Percentiles rank a stretch among this genome's conserved stretches.
phyloP scores from a whole-genome alignment of 2,113 vertebrate species.

The Oryzias javanicus region DNA sequence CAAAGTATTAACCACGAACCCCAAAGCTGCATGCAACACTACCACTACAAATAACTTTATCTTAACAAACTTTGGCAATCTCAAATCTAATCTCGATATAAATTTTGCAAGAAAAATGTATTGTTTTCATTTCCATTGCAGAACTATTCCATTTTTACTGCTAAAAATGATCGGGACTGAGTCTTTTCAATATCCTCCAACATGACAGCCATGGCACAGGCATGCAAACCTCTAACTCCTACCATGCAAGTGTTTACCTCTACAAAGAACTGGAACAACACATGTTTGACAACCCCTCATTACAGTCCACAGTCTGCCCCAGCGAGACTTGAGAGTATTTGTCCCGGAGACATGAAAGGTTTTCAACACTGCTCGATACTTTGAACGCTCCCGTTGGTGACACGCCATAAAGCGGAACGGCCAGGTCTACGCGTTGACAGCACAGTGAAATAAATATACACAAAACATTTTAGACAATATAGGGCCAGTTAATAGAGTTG shows the following conservation, averaged over 20 bases:
- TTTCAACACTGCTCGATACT: neutral
- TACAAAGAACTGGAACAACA: conserved; percentile 8
- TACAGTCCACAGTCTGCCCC: conserved; percentile 11
- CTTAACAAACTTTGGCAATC: too few species aligned
- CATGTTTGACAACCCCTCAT: conserved; percentile 29
- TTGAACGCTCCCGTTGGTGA: neutral
- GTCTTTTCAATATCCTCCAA: neutral
- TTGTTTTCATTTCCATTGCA: conserved; percentile 18
- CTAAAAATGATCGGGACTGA: conserved; percentile 21
- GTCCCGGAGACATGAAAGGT: conserved; percentile 22
- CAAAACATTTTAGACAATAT: neutral
- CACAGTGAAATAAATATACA: neutral
- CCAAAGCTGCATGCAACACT: neutral
- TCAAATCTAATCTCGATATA: too few species aligned
- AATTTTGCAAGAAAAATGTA: too few species aligned
- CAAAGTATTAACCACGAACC: neutral
- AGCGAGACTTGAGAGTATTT: neutral
- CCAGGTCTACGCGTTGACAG: neutral
- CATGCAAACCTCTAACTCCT: conserved; percentile 22
- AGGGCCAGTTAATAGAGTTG: neutral
- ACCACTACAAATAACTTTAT: too few species aligned
- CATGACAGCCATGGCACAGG: conserved; percentile 12
- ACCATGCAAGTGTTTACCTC: conserved; percentile 24
- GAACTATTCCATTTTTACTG: conserved; percentile 11
- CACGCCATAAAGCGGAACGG: neutral